A percentile compares a stretch with the other conserved stretches of the same genome.
phyloP scores from a whole-genome alignment of 2,797 vertebrate species.

The Pantherophis vulpinus region DNA sequence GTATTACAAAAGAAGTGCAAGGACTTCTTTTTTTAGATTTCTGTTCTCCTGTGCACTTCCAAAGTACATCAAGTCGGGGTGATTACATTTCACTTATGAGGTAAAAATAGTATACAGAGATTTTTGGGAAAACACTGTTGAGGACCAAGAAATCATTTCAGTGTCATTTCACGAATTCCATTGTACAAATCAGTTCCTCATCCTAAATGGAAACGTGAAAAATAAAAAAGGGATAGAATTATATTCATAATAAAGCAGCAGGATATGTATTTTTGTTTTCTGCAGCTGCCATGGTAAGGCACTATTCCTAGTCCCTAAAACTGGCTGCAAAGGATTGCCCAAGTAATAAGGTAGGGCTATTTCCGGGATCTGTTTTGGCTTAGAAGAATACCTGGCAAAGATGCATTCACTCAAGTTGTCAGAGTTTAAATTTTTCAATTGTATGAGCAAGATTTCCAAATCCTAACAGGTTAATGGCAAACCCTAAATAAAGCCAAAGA shows the following conservation, averaged over 20 bases:
- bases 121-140: not conserved
- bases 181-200: not conserved
- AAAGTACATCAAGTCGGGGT: not conserved
- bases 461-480: not conserved
- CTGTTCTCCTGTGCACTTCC: not conserved
- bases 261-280: not conserved
- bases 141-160: not conserved
- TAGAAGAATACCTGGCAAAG: not conserved
- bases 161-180: not conserved
- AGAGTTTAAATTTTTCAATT: not conserved
- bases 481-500: not conserved
- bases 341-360: not conserved
- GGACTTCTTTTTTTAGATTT: not conserved
- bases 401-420: not conserved
- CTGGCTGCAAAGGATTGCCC: not conserved
- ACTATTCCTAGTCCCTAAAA: not conserved
- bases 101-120: not conserved
- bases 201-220: not conserved
- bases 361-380: not conserved
- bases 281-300: not conserved
- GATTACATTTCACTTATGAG: constrained; percentile 9
- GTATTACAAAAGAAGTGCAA: constrained; percentile 7
- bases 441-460: not conserved
- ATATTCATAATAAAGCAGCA: not conserved
- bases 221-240: not conserved